phyloP scores from a whole-genome alignment of 1,140 invertebrate species.

The Drosophila leontia region DNA sequence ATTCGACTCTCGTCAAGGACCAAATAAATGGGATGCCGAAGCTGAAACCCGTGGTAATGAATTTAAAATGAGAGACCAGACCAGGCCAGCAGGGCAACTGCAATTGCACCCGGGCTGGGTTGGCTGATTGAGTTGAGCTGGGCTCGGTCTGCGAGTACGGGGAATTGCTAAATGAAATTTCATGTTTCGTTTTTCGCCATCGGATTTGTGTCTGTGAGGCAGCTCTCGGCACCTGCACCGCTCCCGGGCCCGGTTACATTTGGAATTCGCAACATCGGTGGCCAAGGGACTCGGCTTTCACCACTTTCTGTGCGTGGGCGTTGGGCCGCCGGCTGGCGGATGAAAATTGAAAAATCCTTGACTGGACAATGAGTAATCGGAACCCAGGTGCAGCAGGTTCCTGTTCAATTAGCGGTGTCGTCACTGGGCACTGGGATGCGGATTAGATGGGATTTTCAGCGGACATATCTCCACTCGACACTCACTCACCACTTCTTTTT shows the following conservation, averaged over 20 bases:
- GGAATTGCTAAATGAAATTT: slow-evolving; percentile 55
- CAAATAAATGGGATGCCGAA: slow-evolving; percentile 53
- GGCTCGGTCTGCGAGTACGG: slow-evolving; percentile 4
- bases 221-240: slow-evolving; percentile 2
- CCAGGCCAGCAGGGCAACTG: slow-evolving; percentile 8
- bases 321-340: background rate
- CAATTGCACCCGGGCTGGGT: slow-evolving; percentile 16
- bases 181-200: slow-evolving; percentile 40
- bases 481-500: slow-evolving; percentile 54
- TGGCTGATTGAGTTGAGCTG: slow-evolving; percentile 34
- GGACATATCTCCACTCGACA: background rate
- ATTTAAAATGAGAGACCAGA: slow-evolving; percentile 51
- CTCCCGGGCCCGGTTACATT: slow-evolving; percentile 2
- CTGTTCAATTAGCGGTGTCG: slow-evolving; percentile 37
- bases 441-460: slow-evolving; percentile 39
- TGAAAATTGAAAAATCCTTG: slow-evolving; percentile 7
- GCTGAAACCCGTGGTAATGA: slow-evolving; percentile 40
- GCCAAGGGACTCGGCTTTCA: slow-evolving; percentile 1
- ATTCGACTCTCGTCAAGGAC: slow-evolving; percentile 24
- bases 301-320: slow-evolving; percentile 25
- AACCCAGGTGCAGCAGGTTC: slow-evolving; percentile 21
- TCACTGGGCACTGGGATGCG: slow-evolving; percentile 20
- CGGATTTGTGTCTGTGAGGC: slow-evolving; percentile 11
- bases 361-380: slow-evolving; percentile 27
- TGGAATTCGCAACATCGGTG: slow-evolving; percentile 12